Conservation (phyloP, 2,797 vertebrate genomes). For the Lophius americanus region DNA sequence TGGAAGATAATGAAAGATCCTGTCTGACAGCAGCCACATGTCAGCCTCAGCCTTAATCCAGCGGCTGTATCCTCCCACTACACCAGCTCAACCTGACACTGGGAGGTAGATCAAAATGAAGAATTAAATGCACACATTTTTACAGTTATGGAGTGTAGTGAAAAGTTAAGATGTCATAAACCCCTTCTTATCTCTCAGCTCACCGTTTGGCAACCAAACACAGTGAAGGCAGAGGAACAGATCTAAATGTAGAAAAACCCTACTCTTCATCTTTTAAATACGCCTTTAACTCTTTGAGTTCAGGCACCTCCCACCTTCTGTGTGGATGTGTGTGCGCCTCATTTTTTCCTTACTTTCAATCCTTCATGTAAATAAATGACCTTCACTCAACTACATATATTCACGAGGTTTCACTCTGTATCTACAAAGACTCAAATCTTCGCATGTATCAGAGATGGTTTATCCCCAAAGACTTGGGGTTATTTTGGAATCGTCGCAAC, state of each 20-base stretch:
- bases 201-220: too few species aligned
- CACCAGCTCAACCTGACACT: conserved; percentile 2
- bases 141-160: neutral
- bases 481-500: too few species aligned
- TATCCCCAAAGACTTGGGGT: too few species aligned
- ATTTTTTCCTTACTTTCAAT: neutral
- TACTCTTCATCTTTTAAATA: conserved; percentile 23
- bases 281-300: neutral
- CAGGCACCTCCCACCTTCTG: neutral
- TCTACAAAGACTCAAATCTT: too few species aligned
- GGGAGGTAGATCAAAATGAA: conserved; percentile 13
- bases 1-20: conserved; percentile 26
- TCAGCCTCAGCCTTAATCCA: conserved; percentile 34
- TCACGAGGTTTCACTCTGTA: too few species aligned
- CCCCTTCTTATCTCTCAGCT: too few species aligned
- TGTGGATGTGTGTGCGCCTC: neutral
- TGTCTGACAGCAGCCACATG: conserved; percentile 14
- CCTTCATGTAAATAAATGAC: neutral
- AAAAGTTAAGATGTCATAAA: too few species aligned
- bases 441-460: too few species aligned
- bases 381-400: neutral
- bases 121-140: neutral
- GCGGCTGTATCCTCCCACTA: conserved; percentile 11
- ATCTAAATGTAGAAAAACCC: conserved; percentile 11
- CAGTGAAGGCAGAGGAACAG: too few species aligned